Conservation (phyloP, 2,797 vertebrate genomes). For the Pangasius djambal region DNA sequence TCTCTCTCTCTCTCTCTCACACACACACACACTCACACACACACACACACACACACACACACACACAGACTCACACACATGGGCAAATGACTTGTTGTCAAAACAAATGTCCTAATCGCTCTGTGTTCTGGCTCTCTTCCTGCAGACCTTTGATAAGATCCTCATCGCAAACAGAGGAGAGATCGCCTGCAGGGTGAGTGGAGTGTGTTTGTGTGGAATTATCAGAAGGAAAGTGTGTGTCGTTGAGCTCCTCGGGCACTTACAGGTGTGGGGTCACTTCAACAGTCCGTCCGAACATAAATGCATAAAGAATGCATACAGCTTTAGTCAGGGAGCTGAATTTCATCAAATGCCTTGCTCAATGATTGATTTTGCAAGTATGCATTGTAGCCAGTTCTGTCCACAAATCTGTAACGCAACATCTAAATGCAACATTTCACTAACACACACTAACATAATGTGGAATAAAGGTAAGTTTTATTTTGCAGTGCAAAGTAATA, state of each 20-base stretch:
- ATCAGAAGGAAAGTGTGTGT: slow-evolving; percentile 21
- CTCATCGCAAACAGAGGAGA: slow-evolving; percentile 98
- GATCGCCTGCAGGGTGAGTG: slow-evolving; percentile 95
- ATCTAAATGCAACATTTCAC: neutral
- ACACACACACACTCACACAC: neutral
- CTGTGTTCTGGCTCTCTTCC: slow-evolving; percentile 53
- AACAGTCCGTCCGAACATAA: neutral
- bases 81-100: slow-evolving; percentile 44
- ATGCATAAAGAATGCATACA: neutral
- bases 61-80: neutral
- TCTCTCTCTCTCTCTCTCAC: neutral
- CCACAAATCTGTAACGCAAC: neutral
- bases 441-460: neutral
- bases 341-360: neutral
- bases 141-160: slow-evolving; percentile 95
- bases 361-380: neutral
- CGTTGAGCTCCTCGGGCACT: slow-evolving; percentile 14
- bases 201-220: slow-evolving; percentile 63
- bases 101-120: slow-evolving; percentile 41
- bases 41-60: slow-evolving; percentile 5
- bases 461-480: no score
- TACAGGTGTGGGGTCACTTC: slow-evolving; percentile 10
- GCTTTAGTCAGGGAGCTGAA: neutral
- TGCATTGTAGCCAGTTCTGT: neutral
- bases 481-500: neutral